A percentile compares a stretch with the other conserved stretches of the same genome.
Evolutionary conservation across 2,888 invertebrate genomes (phyloP).

Genomic region (Magallana nippona): DNA sequence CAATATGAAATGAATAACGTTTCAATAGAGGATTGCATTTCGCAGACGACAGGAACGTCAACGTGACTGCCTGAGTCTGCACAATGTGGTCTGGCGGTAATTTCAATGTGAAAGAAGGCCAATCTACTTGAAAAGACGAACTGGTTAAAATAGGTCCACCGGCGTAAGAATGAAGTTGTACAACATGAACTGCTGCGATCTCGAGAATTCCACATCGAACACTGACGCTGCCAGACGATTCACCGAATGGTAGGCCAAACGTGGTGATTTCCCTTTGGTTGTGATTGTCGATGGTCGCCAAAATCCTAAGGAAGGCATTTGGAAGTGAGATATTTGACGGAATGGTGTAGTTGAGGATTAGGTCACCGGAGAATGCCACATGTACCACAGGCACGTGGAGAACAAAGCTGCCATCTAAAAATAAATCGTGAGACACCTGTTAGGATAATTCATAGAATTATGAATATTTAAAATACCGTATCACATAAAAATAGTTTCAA

Average conservation of each 20-base stretch:
- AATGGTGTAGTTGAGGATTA: conserved; percentile 68
- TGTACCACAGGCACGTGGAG: conserved; percentile 66
- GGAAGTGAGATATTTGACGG: conserved; percentile 68
- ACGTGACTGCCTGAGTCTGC: conserved; percentile 64
- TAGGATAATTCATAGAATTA: too few relatives aligned
- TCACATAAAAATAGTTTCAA: too few relatives aligned
- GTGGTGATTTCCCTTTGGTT: conserved; percentile 66
- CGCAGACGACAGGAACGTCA: conserved; percentile 64
- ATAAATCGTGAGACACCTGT: neutral
- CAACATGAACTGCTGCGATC: conserved; percentile 69
- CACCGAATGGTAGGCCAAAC: conserved; percentile 58
- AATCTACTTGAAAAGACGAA: conserved; percentile 62
- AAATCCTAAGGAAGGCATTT: conserved; percentile 70
- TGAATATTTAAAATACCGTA: too few relatives aligned
- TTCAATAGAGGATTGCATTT: conserved; percentile 66
- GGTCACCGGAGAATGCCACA: conserved; percentile 71
- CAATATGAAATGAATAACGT: conserved; percentile 62
- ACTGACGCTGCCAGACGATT: conserved; percentile 60
- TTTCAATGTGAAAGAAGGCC: conserved; percentile 66
- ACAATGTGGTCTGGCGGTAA: conserved; percentile 66
- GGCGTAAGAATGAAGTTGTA: conserved; percentile 68
- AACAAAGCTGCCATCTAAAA: conserved; percentile 66
- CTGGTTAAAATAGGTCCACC: conserved; percentile 65
- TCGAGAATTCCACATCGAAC: conserved; percentile 74
- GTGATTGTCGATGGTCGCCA: conserved; percentile 53